These are phyloP conservation scores for Asarcornis scutulata DNA, from an alignment of 2,113 vertebrate genomes.

Conservation along the genomic window DNA sequence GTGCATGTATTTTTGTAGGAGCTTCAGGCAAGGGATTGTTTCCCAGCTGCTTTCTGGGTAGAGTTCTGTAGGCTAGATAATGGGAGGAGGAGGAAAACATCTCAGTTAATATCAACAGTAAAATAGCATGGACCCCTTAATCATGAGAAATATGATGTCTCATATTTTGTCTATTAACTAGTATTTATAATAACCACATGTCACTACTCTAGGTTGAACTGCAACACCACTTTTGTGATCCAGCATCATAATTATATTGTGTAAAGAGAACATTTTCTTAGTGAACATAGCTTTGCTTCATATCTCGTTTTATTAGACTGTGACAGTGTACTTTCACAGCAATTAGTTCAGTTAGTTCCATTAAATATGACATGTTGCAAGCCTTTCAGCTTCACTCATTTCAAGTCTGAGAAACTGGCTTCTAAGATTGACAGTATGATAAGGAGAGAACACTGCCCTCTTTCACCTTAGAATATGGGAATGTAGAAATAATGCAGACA, in stretches of 20 bases:
- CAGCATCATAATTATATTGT: fast-evolving
- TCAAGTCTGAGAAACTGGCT: not conserved
- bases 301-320: not conserved
- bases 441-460: not conserved
- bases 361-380: not conserved
- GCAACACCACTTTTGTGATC: not conserved
- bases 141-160: not conserved
- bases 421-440: not conserved
- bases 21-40: not conserved
- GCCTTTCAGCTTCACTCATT: not conserved
- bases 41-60: not conserved
- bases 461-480: constrained; percentile 16
- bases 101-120: not conserved
- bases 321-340: not conserved
- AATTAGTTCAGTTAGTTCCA: not conserved
- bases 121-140: not conserved
- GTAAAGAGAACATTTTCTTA: not conserved
- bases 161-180: not conserved
- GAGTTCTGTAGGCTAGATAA: not conserved
- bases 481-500: not conserved
- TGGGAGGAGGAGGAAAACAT: not conserved
- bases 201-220: not conserved
- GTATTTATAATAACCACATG: not conserved
- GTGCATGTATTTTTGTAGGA: not conserved
- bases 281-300: not conserved